Base-by-base conservation (phyloP, 2,113 vertebrate species). In the Vulpes vulpes region DNA sequence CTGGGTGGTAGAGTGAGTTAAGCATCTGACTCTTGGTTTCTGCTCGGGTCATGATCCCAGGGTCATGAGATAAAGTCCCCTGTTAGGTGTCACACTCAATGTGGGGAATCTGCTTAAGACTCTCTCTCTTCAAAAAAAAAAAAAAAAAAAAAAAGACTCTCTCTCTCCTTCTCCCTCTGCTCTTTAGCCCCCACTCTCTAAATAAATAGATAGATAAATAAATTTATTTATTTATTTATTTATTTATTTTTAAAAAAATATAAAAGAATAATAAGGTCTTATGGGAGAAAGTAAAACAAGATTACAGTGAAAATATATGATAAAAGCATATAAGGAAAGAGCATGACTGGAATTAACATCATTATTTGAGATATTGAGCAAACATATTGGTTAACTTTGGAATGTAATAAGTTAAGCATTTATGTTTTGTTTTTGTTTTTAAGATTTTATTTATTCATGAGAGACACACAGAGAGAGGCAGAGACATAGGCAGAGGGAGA, bases 211-310 rank as follows among this genome's bases (percentile, higher is more conserved):
- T 32, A 8, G 17, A 32, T 67, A 7, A 30, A 35, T 35, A 35
- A 35, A n/a, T 43, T 43, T 43, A 43, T 43, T 43, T 43, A 43
- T 43, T 43, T 43, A 43, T 43, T 43, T n/a, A 15, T 69, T 69
- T 69, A 69, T 17, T 9, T n/a, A 32, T n/a, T 62, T 67, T 8
- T 20, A 67, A n/a, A 67, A 65, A 57, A 57, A 35, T 53, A 90
- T 71, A 30, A 86, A 53, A 79, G 15, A 87, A 91, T n/a, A 96
- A 49, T 87, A 94, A 94, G 62, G 25, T 69, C 38, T 89, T 78
- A 43, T 78, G 51, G 2, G 20, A 93, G 16, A 86, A 83, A 89
- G 25, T 22, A 89, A 94, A 89, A 80, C 25, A 94, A 92, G 43
- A 90, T 87, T 85, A 79, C 9, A 65, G 17, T 78, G 22, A 87